Evolutionary conservation across 2,113 vertebrate species (phyloP), one percentile per base, ranked within the genome.

Genomic region (Alectura lathami): DNA sequence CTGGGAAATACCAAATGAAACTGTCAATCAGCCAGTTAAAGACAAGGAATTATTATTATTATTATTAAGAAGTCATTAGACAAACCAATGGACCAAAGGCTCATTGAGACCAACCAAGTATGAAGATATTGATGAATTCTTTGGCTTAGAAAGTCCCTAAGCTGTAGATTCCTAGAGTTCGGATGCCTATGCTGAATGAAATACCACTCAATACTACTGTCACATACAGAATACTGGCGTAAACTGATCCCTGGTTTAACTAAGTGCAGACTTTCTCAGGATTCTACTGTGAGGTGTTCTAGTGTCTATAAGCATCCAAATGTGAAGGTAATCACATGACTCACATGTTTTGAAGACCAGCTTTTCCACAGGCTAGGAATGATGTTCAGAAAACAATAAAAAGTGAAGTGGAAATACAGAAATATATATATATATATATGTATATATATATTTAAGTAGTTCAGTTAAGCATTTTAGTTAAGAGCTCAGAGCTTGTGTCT

Each of bases 281-380:
- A 40, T 92, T 48, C 45, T 45, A 0, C 15, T 32, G 30, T 36
- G 43, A 63, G 63, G 6, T 86, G 11, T 63, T 66, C 60, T 63
- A 14, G 14, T 68, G 32, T n/a, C 59, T 72, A 5, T 11, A 63
- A 62, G 17, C 36, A 20, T 26, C 42, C 12, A 88, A 43, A 14
- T 12, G 27, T 17, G n/a, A 57, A 43, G 30, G 48, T 3, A 75
- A 68, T 40, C 8, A 53, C 4, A 1, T 0, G 6, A 8, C 34
- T 73, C 5, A 6, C 17, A 38, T 12, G 23, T 73, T 89, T 57
- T 69, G 63, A 81, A 62, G 64, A 64, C 8, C n/a, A 70, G 16
- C 30, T 51, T 42, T 84, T 48, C 68, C 50, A 43, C 0, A 2
- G 27, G 2, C 16, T 45, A 47, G 30, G 36, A 40, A 69, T 66